phyloP scores from a whole-genome alignment of 2,888 invertebrate species.

The Athalia rosae region DNA sequence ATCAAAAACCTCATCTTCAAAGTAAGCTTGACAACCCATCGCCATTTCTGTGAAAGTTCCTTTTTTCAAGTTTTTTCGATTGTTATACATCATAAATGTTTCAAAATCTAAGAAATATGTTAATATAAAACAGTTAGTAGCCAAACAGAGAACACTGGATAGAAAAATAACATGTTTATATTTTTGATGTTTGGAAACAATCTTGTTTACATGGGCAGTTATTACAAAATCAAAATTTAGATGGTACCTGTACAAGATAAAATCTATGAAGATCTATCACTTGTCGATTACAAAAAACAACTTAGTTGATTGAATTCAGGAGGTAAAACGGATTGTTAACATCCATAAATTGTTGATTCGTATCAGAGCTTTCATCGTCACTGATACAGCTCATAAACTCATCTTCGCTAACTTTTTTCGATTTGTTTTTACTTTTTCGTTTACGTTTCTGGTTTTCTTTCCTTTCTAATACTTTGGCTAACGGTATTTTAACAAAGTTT shows the following conservation, averaged over 20 bases:
- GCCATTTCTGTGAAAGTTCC: constrained; percentile 54
- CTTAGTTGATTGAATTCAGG: constrained; percentile 51
- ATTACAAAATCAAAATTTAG: too few species aligned
- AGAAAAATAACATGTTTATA: too few species aligned
- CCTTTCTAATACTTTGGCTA: constrained; percentile 47
- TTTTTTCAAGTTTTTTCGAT: not conserved
- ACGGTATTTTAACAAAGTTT: constrained; percentile 53
- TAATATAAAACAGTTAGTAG: too few species aligned
- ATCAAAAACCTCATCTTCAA: constrained; percentile 51
- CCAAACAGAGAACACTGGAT: too few species aligned
- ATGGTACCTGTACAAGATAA: constrained; percentile 6
- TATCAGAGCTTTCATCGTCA: constrained; percentile 16
- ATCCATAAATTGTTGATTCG: constrained; percentile 52
- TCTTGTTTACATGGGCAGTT: too few species aligned
- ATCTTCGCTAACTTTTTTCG: constrained; percentile 55
- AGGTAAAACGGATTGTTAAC: constrained; percentile 54
- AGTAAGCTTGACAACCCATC: constrained; percentile 52
- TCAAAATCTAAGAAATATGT: not conserved
- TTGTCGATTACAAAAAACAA: constrained; percentile 19
- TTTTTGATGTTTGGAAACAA: too few species aligned
- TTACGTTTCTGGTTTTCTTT: constrained; percentile 49
- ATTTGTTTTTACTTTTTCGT: constrained; percentile 58
- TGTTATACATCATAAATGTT: not conserved
- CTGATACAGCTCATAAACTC: constrained; percentile 35
- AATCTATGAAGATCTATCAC: not conserved